Evolutionary conservation across 1,140 invertebrate genomes (phyloP), one percentile per base, ranked within the genome.

Genomic region (Pseudomyrmex sp.): DNA sequence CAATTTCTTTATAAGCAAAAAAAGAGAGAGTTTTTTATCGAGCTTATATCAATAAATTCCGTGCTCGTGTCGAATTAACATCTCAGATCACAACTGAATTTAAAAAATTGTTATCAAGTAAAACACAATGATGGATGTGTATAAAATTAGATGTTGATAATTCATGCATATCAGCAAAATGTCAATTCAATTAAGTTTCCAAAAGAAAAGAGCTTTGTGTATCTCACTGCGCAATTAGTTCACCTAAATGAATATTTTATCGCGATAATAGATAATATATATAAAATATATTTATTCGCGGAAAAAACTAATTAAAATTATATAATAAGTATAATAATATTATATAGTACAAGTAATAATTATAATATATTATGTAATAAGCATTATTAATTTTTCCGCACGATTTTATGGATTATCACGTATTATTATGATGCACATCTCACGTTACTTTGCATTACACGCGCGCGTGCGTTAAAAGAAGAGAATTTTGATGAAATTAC

Each of bases 21-120:
- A 7, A 15, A 59, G n/a, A 59, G 12, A 69, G 50, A 56, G 44
- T 50, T 58, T 86, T 35, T 35, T 35, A 0, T 83, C 66, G 59
- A 58, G 84, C 79, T 80, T 62, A 74, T 74, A 62, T 88, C 86
- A 73, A 86, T 88, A 88, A 88, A 86, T 48, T 10, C 70, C 35
- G 76, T 46, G 15, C 59, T 52, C 20, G 66, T 44, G 68, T 80
- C 76, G 76, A 69, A 66, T 61, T 59, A 70, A 70, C 54, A 80
- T 70, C 54, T 59, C 54, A 13, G 23, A 10, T 72, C 66, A 54
- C 76, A 50, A 20, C 65, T 65, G 66, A 80, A 59, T 72, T 72
- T 61, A 50, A 61, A 35, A 35, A 72, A 61, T 12, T 44, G 66
- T 35, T 20, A 72, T 80, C 54, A 59, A 50, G 18, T 68, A 61